phyloP scores from a whole-genome alignment of 2,797 vertebrate species.

The Eulemur rubriventer region DNA sequence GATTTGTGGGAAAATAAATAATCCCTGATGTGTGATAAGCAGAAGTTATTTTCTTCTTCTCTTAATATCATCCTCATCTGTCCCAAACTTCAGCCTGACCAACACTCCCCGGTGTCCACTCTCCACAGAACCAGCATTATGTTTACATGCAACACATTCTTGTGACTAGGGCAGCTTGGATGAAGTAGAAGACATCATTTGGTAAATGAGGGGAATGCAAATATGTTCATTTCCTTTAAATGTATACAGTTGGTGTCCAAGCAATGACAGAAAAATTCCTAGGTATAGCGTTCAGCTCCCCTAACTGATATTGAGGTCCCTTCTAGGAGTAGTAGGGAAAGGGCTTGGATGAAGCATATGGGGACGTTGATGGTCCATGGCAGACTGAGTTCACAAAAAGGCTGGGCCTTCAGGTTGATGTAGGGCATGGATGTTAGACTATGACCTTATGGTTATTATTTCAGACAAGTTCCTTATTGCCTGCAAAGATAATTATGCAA shows the following conservation, averaged over 20 bases:
- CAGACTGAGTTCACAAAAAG: neutral
- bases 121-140: neutral
- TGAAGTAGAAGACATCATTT: neutral
- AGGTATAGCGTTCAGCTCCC: neutral
- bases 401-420: neutral
- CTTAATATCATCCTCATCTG: neutral
- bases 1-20: neutral
- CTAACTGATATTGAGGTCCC: neutral
- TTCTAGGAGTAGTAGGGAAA: neutral
- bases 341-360: neutral
- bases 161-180: neutral
- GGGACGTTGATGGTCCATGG: neutral
- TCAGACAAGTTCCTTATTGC: neutral
- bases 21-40: neutral
- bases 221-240: slow-evolving; percentile 9
- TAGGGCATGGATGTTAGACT: neutral
- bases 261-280: neutral
- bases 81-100: neutral
- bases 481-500: neutral
- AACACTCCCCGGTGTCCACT: too few relatives aligned
- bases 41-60: neutral
- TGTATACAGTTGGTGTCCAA: neutral
- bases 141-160: neutral
- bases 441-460: neutral
- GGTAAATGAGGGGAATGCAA: neutral